These are phyloP conservation scores for Tauraco erythrolophus DNA, from an alignment of 2,113 vertebrate species.

Conservation along the genomic window DNA sequence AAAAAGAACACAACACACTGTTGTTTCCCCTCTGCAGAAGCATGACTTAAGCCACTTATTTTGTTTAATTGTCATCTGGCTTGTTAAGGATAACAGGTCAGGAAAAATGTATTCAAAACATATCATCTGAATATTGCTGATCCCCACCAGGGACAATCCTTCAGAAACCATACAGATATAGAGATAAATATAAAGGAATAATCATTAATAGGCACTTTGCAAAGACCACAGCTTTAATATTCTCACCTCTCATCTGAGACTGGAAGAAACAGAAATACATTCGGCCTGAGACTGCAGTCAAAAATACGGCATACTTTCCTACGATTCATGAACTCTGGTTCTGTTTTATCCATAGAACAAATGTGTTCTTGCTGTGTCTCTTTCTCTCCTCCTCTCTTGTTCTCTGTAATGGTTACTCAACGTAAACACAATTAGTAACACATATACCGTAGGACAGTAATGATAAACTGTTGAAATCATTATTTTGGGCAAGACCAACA, in stretches of 20 bases:
- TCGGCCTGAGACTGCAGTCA: slow-evolving; percentile 54
- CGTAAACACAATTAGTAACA: slow-evolving; percentile 40
- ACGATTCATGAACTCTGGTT: slow-evolving; percentile 53
- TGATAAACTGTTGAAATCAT: slow-evolving; percentile 37
- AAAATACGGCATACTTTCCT: slow-evolving; percentile 37
- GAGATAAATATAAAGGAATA: slow-evolving; percentile 19
- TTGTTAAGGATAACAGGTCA: slow-evolving; percentile 68
- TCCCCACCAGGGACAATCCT: slow-evolving; percentile 59
- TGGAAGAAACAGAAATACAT: slow-evolving; percentile 21
- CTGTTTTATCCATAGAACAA: slow-evolving; percentile 42
- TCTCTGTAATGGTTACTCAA: slow-evolving; percentile 25
- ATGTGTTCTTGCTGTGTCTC: slow-evolving; percentile 5
- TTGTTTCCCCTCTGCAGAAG: slow-evolving; percentile 72
- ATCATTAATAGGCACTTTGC: slow-evolving; percentile 56
- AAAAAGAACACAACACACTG: slow-evolving; percentile 69
- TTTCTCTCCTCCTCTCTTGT: background rate
- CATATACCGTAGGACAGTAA: slow-evolving; percentile 18
- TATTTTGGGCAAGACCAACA: slow-evolving; percentile 51
- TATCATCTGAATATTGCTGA: slow-evolving; percentile 58
- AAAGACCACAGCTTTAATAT: slow-evolving; percentile 76
- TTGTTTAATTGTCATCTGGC: slow-evolving; percentile 69
- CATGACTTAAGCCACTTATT: slow-evolving; percentile 78
- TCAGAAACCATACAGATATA: slow-evolving; percentile 52
- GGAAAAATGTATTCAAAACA: slow-evolving; percentile 58
- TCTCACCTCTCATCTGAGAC: slow-evolving; percentile 37